These are phyloP conservation scores for Albula goreensis DNA, from an alignment of 2,113 vertebrate species.

Conservation along the genomic window DNA sequence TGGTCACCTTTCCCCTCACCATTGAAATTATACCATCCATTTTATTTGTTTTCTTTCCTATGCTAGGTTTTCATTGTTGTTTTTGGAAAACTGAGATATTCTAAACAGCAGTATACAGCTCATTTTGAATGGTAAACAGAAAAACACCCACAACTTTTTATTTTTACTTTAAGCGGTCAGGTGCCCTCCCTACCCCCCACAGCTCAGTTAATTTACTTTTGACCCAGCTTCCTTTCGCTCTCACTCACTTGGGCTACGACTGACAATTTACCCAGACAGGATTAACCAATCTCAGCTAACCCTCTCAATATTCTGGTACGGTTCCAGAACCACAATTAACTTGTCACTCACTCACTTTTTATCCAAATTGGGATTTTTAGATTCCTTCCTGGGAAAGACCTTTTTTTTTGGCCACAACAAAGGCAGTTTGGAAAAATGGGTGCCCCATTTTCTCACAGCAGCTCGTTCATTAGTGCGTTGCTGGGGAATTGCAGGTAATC, in stretches of 20 bases:
- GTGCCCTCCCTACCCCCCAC: neutral
- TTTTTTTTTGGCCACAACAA: neutral
- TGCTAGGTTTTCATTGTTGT: no score
- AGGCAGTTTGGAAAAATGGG: slow-evolving; percentile 3
- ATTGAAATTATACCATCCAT: no score
- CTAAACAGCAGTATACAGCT: neutral
- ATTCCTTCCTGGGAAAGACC: slow-evolving; percentile 2
- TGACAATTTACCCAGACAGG: slow-evolving; percentile 14
- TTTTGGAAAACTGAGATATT: no score
- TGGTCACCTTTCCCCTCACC: no score
- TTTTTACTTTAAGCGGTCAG: neutral
- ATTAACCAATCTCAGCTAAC: slow-evolving; percentile 11
- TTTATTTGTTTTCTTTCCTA: no score
- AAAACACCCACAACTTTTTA: neutral
- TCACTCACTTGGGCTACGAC: neutral
- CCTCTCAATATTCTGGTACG: slow-evolving; percentile 7
- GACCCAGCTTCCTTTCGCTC: neutral
- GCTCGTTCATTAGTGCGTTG: neutral
- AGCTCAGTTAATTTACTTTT: neutral
- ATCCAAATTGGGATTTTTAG: slow-evolving; percentile 23
- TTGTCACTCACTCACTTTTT: slow-evolving; percentile 27
- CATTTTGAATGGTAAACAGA: neutral
- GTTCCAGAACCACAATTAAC: slow-evolving; percentile 17
- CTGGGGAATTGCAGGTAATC: slow-evolving; percentile 2
- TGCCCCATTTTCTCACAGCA: neutral